A percentile compares a stretch with the other conserved stretches of the same genome.
Conservation (phyloP, 2,888 invertebrate genomes). For the Deilephila elpenor region DNA sequence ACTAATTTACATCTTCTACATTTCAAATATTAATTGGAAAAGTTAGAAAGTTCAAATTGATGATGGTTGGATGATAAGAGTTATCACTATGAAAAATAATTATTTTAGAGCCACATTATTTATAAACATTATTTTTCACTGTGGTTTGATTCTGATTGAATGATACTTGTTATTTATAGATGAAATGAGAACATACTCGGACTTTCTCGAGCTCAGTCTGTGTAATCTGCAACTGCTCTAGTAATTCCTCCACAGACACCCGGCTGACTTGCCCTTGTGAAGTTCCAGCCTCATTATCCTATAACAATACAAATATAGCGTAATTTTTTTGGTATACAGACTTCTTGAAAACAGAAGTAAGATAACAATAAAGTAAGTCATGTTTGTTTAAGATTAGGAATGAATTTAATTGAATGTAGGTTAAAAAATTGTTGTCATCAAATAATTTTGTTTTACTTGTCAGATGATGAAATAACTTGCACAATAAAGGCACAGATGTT, state of each 20-base stretch:
- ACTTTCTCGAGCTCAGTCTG: slow-evolving; percentile 94
- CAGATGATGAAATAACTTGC: too few relatives aligned
- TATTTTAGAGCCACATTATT: background rate
- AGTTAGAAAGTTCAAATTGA: slow-evolving; percentile 25
- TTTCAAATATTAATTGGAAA: slow-evolving; percentile 21
- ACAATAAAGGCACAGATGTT: too few relatives aligned
- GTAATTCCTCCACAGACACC: slow-evolving; percentile 91
- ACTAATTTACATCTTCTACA: slow-evolving; percentile 1
- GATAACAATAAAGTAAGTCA: too few relatives aligned
- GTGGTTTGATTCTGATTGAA: background rate
- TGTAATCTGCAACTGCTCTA: slow-evolving; percentile 93
- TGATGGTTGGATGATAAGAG: slow-evolving; percentile 5
- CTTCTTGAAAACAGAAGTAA: too few relatives aligned
- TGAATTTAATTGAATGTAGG: too few relatives aligned
- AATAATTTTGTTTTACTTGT: too few relatives aligned
- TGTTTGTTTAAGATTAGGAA: too few relatives aligned
- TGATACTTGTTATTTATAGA: slow-evolving; percentile 3
- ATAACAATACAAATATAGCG: slow-evolving; percentile 40
- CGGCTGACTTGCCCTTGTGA: slow-evolving; percentile 86
- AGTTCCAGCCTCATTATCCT: slow-evolving; percentile 71
- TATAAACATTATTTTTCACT: slow-evolving; percentile 7
- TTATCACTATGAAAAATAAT: slow-evolving; percentile 19
- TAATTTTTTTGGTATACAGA: too few relatives aligned
- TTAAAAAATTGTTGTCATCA: too few relatives aligned
- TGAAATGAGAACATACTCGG: slow-evolving; percentile 86